phyloP scores from a whole-genome alignment of 2,113 vertebrate species.

The Rattus rattus region DNA sequence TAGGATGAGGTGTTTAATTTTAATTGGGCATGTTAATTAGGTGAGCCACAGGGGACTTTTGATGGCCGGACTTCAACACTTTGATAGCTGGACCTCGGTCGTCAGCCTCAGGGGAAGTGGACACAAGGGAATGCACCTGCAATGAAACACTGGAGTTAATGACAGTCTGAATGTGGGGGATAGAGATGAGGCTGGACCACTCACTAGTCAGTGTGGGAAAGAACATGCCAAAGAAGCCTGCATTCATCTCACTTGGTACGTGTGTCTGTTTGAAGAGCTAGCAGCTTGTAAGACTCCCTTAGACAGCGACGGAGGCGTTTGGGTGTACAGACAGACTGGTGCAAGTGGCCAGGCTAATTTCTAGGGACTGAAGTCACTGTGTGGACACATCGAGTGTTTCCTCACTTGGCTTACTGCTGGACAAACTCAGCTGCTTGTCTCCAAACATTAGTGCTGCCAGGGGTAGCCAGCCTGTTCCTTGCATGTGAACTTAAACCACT shows the following conservation, averaged over 20 bases:
- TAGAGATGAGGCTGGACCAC: neutral
- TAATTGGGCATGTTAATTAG: neutral
- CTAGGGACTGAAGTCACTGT: accelerated
- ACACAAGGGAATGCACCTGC: neutral
- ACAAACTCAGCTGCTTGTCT: too few relatives aligned
- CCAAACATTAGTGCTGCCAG: too few relatives aligned
- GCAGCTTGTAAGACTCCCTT: neutral
- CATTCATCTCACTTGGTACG: neutral
- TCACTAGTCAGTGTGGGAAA: neutral
- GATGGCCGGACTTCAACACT: neutral
- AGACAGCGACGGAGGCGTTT: neutral
- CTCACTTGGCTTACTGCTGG: too few relatives aligned
- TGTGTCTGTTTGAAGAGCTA: accelerated
- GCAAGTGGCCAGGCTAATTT: accelerated
- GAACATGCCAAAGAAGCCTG: too few relatives aligned
- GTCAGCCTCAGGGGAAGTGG: neutral
- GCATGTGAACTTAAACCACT: too few relatives aligned
- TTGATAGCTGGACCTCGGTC: neutral
- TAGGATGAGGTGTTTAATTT: neutral
- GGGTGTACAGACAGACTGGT: neutral
- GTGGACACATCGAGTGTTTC: neutral
- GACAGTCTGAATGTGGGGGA: accelerated
- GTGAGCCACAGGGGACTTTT: neutral
- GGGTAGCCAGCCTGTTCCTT: too few relatives aligned
- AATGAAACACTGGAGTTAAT: neutral